These are phyloP conservation scores for Aleadryas rufinucha DNA, from an alignment of 2,113 vertebrate species.

Conservation along the genomic window DNA sequence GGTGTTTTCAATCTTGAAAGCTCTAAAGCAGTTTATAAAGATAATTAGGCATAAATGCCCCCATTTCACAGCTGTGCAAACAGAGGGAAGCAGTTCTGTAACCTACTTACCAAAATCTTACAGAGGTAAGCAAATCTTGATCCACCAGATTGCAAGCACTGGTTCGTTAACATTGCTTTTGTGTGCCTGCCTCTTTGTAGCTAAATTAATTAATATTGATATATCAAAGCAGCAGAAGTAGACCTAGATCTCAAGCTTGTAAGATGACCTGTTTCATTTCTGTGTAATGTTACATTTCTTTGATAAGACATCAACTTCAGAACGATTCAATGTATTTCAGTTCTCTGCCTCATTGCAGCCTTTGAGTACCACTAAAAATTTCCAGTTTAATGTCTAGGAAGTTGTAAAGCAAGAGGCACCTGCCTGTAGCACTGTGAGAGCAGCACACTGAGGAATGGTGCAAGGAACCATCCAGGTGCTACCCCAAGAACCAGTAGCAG, in stretches of 20 bases:
- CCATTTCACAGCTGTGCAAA: constrained; percentile 60
- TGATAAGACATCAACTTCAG: background rate
- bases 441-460: background rate
- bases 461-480: background rate
- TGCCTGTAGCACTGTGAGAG: background rate
- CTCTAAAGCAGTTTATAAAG: constrained; percentile 45
- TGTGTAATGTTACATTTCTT: background rate
- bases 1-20: constrained; percentile 18
- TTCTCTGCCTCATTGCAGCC: background rate
- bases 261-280: background rate
- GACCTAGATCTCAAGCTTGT: background rate
- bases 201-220: constrained; percentile 34
- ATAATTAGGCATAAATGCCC: constrained; percentile 57
- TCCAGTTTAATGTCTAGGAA: background rate
- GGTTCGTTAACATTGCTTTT: constrained; percentile 9
- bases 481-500: background rate
- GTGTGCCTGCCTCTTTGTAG: background rate
- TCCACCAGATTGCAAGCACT: constrained; percentile 38
- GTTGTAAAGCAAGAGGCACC: background rate
- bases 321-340: background rate
- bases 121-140: constrained; percentile 49
- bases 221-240: constrained; percentile 1
- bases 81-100: constrained; percentile 38
- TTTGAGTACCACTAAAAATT: background rate
- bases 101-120: constrained; percentile 54